Percentiles rank a stretch among this genome's conserved stretches.
Evolutionary conservation across 2,888 invertebrate species (phyloP).

Genomic region (Archips crataeganus): DNA sequence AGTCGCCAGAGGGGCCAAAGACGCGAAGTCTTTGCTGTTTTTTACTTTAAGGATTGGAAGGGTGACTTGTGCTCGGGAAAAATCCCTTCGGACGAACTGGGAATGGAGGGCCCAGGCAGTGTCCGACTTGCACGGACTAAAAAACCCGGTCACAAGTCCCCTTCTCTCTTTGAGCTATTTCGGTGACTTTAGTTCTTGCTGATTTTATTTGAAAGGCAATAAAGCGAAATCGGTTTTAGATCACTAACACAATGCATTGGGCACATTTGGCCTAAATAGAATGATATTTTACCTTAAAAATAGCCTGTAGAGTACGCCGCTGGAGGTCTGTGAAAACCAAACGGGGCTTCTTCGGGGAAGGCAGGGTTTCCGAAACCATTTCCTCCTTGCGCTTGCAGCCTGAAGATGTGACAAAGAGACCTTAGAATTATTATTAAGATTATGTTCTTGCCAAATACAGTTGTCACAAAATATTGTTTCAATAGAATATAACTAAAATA

Average conservation of each 20-base stretch:
- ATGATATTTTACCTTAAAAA: conserved; percentile 95
- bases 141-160: no score
- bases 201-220: no score
- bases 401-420: conserved; percentile 60
- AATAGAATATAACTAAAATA: background rate
- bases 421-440: conserved; percentile 38
- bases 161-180: no score
- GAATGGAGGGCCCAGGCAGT: no score
- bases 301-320: conserved; percentile 99
- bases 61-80: no score
- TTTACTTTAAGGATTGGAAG: no score
- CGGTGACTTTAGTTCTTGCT: no score
- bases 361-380: conserved; percentile 91
- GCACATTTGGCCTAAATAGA: background rate
- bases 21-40: no score
- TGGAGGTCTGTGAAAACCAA: conserved; percentile 99
- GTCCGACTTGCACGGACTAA: no score
- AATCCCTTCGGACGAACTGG: no score
- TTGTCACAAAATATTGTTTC: background rate
- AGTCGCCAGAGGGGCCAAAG: no score
- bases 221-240: no score
- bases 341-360: conserved; percentile 99
- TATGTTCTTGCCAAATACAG: conserved; percentile 28
- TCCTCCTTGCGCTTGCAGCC: conserved; percentile 99
- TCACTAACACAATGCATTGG: background rate